These are phyloP conservation scores for Deilephila elpenor DNA, from an alignment of 2,888 invertebrate genomes.

Conservation along the genomic window DNA sequence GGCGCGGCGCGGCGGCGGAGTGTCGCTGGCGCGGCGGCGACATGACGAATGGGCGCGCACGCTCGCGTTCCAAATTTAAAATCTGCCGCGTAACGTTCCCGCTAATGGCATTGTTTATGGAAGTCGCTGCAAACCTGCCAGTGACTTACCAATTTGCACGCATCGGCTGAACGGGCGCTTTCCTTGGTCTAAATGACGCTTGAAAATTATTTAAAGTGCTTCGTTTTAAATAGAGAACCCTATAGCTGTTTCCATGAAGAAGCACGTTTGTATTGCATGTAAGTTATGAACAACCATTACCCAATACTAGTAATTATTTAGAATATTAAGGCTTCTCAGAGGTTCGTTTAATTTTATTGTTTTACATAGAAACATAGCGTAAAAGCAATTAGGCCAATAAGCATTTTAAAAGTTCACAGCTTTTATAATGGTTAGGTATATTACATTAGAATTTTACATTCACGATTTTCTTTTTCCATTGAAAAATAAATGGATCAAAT, in stretches of 20 bases:
- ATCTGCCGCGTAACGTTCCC: constrained; percentile 81
- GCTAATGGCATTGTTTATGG: constrained; percentile 84
- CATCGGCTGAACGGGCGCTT: constrained; percentile 60
- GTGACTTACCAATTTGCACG: constrained; percentile 75
- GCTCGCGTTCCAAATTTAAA: constrained; percentile 81
- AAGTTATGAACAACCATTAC: not conserved
- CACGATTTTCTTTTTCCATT: too few species aligned
- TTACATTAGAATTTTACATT: too few species aligned
- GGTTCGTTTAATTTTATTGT: too few species aligned
- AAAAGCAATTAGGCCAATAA: too few species aligned
- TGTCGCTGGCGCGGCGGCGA: constrained; percentile 78
- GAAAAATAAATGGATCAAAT: too few species aligned
- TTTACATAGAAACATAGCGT: too few species aligned
- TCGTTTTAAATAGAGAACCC: constrained; percentile 30
- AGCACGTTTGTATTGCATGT: not conserved
- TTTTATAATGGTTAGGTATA: too few species aligned
- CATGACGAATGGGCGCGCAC: constrained; percentile 80
- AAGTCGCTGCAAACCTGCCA: constrained; percentile 64
- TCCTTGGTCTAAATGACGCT: constrained; percentile 66
- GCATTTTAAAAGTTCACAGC: too few species aligned
- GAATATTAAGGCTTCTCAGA: not conserved
- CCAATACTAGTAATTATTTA: not conserved
- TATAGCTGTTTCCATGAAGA: not conserved
- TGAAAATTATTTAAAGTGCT: constrained; percentile 64
- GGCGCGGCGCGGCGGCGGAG: constrained; percentile 58